Evolutionary conservation across 2,797 vertebrate species (phyloP), one percentile per base, ranked within the genome.

Genomic region (Phoeniculus purpureus): DNA sequence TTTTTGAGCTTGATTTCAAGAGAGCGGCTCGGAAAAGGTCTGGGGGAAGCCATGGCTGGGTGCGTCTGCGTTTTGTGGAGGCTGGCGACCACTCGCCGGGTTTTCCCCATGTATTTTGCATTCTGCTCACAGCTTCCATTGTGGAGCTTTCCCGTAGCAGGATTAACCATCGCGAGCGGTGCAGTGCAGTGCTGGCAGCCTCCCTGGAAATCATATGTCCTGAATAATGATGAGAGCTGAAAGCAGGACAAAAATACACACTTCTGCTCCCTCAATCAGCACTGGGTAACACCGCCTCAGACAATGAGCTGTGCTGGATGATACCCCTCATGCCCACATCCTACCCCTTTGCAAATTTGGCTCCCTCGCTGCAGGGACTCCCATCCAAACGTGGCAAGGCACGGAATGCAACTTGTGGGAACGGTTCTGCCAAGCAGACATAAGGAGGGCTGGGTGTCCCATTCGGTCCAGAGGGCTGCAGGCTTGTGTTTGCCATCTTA

Each of bases 111-210:
- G 89, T 94, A 83, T 81, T 94, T 95, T 68, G 81, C 37, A 81
- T 73, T 89, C 94, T 61, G 20, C 72, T 90, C 85, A 92, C 92
- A 93, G 6, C 79, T 90, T 91, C 77, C 54, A 50, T 84, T 67
- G 90, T 85, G 94, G 87, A 91, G 94, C 87, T 84, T 94, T 95
- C 86, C 89, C 5, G 2, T 85, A 50, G n/a, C 29, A 58, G 85
- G 90, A 72, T 88, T 70, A 78, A 93, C 87, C 64, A 14, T 58
- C 82, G 58, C 93, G 86, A 93, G 91, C 89, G 72, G 92, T 89
- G 91, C 89, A 85, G 90, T 94, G 95, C 92, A 94, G 94, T 17
- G 51, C 92, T 88, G 96, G 95, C 93, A 90, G 62, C 90, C 93
- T 94, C 93, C 66, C 78, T 92, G 79, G 85, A 71, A 95, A 85